These are phyloP conservation scores for Alentia gelatinosa DNA, from an alignment of 2,888 invertebrate species.

Conservation along the genomic window DNA sequence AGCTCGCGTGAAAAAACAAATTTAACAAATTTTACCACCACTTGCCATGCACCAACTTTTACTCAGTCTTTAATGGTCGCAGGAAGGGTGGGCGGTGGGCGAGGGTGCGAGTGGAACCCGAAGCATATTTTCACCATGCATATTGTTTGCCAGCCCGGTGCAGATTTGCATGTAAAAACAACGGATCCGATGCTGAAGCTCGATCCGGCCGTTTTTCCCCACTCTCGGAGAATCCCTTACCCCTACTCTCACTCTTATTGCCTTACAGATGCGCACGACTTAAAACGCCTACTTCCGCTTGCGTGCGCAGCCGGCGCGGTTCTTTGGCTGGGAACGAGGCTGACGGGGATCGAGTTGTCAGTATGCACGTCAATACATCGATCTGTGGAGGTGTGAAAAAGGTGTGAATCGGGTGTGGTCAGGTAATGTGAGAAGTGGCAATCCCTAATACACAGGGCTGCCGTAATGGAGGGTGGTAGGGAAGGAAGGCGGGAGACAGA, in stretches of 20 bases:
- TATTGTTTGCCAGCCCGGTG: background rate
- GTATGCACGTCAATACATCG: background rate
- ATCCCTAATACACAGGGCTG: background rate
- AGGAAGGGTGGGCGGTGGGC: background rate
- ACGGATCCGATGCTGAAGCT: background rate
- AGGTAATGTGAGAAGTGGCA: background rate
- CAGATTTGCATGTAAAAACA: background rate
- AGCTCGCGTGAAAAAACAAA: background rate
- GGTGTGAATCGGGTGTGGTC: background rate
- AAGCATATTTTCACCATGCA: background rate
- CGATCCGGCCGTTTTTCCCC: background rate
- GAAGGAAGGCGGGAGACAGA: background rate
- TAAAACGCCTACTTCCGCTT: conserved; percentile 30
- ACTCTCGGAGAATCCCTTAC: no score
- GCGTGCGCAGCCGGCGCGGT: background rate
- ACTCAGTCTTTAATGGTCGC: background rate
- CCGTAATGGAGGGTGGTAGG: background rate
- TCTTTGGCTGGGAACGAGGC: background rate
- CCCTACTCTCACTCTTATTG: background rate
- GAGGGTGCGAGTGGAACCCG: background rate
- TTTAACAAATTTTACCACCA: background rate
- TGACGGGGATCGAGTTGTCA: background rate
- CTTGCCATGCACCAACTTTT: background rate
- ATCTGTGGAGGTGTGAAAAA: conserved; percentile 8
- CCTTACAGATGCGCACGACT: conserved; percentile 34